phyloP scores from a whole-genome alignment of 1,140 invertebrate genomes.

The Platyscapa corneri region DNA sequence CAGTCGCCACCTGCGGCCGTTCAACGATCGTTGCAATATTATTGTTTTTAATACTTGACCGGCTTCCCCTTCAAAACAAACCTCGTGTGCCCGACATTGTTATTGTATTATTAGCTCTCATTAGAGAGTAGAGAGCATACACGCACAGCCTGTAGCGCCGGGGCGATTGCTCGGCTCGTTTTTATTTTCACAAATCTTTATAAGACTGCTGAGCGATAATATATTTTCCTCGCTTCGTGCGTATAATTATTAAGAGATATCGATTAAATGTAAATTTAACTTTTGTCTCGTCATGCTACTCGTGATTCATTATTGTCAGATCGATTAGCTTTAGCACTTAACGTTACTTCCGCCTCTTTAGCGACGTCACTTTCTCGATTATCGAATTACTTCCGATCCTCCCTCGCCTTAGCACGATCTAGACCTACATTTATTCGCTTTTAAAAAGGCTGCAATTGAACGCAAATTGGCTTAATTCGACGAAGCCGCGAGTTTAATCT shows the following conservation, averaged over 20 bases:
- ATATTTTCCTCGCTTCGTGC: not conserved
- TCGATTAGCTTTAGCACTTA: not conserved
- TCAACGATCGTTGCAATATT: not conserved
- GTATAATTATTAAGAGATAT: slow-evolving; percentile 2
- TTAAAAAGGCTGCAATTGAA: no score
- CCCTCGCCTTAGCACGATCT: no score
- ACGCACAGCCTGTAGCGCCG: no score
- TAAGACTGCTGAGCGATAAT: not conserved
- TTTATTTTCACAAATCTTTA: not conserved
- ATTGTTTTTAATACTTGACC: not conserved
- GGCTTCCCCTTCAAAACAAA: not conserved
- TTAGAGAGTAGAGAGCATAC: no score
- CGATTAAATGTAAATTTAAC: slow-evolving; percentile 36
- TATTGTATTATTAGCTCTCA: not conserved
- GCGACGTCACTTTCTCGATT: not conserved
- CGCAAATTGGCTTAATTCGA: no score
- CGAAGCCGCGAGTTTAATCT: not conserved
- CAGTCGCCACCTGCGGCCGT: slow-evolving; percentile 74
- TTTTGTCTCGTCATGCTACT: not conserved
- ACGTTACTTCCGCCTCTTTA: not conserved
- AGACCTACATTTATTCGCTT: no score
- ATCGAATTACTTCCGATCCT: not conserved
- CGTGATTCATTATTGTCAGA: not conserved
- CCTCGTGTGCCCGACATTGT: not conserved
- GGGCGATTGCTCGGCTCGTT: not conserved